Evolutionary conservation across 2,888 invertebrate genomes (phyloP), one percentile per base, ranked within the genome.

Genomic region (Leucoma salicis): DNA sequence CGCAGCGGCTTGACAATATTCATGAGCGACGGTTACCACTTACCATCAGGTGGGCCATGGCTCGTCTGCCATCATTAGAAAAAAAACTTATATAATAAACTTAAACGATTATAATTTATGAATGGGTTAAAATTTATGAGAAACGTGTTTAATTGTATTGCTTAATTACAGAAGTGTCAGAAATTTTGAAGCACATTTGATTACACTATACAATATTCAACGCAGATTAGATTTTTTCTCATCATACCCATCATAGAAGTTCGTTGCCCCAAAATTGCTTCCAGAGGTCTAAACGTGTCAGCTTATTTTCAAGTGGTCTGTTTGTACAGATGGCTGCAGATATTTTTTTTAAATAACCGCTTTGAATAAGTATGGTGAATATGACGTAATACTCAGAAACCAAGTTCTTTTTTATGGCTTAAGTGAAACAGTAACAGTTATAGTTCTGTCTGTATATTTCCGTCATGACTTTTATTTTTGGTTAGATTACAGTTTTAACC

Each of bases 261-360:
- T 77, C 76, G 63, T 63, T 70, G 77, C 56, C 70, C 71, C 57
- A 50, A 52, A 66, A 68, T 63, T 61, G 54, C 67, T 63, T 66
- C 57, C 53, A 56, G 59, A 65, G 63, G 51, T 47, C 52, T 45
- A 35, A 32, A 49, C 53, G 24, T 60, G 61, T 61, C 61, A 62
- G 60, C 59, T 55, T 45, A 32, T 46, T 48, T 57, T 57, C 63
- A 67, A 71, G 65, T 68, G 64, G 52, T 37, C 54, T 60, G 63
- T 74, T 75, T 72, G 69, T 62, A 63, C 77, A 77, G 66, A 70
- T 75, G 74, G 69, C 69, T 69, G 63, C 71, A 42, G 63, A 41
- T n/a, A 42, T 72, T 42, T 71, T 67, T 64, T 66, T 54, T 56
- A 40, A 49, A 38, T 48, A 59, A 55, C 42, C 45, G 31, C 57